Evolutionary conservation across 2,113 vertebrate genomes (phyloP).

Genomic region (Chunga burmeisteri): DNA sequence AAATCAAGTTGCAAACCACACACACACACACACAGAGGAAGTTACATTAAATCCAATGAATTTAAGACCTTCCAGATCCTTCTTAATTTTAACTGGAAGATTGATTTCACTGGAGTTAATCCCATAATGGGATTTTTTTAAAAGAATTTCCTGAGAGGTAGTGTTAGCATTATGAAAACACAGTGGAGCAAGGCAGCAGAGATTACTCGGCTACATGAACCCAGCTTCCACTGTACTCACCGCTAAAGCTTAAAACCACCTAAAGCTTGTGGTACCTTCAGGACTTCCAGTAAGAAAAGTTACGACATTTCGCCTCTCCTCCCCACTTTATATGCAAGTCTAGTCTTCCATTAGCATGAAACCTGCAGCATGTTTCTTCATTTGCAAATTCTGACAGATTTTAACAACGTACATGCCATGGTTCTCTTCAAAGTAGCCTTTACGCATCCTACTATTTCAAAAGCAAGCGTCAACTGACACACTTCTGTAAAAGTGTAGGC

Average conservation of each 20-base stretch:
- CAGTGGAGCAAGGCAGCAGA: background rate
- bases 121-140: background rate
- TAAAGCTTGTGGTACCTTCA: background rate
- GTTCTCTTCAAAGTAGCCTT: background rate
- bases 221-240: background rate
- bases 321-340: background rate
- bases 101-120: background rate
- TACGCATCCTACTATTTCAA: background rate
- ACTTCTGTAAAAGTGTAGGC: background rate
- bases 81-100: background rate
- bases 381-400: background rate
- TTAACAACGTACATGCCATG: background rate
- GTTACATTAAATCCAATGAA: background rate
- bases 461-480: background rate
- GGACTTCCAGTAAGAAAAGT: background rate
- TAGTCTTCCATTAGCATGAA: background rate
- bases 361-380: background rate
- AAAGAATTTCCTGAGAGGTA: background rate
- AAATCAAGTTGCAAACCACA: background rate
- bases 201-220: background rate
- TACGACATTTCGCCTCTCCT: rapidly evolving
- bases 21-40: background rate
- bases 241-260: background rate
- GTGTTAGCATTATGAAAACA: background rate
- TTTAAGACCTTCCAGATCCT: background rate